Conservation (phyloP, 2,888 invertebrate genomes). For the Sycophila texana region DNA sequence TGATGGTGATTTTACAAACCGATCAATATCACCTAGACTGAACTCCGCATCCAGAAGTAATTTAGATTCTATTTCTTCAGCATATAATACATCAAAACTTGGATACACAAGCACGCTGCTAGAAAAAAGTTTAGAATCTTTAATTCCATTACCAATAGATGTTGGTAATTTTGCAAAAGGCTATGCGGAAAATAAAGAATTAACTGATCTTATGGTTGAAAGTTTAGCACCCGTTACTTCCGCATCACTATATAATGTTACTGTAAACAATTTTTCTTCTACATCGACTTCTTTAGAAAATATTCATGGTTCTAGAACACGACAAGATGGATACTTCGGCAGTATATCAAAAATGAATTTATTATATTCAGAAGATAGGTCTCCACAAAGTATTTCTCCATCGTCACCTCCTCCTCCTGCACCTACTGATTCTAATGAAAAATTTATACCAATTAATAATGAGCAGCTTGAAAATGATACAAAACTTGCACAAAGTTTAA, state of each 20-base stretch:
- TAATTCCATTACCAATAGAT: slow-evolving; percentile 77
- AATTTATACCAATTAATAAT: slow-evolving; percentile 75
- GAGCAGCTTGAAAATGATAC: slow-evolving; percentile 65
- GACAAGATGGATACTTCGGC: slow-evolving; percentile 80
- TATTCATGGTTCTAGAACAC: slow-evolving; percentile 77
- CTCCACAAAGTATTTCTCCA: slow-evolving; percentile 77
- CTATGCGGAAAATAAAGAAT: slow-evolving; percentile 76
- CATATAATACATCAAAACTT: slow-evolving; percentile 75
- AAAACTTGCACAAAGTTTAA: slow-evolving; percentile 69
- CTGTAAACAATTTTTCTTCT: slow-evolving; percentile 79
- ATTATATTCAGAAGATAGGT: slow-evolving; percentile 75
- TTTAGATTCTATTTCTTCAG: slow-evolving; percentile 69
- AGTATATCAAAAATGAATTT: slow-evolving; percentile 77
- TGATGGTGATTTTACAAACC: slow-evolving; percentile 79
- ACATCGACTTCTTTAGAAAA: slow-evolving; percentile 78
- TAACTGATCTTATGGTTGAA: slow-evolving; percentile 76
- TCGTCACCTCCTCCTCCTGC: slow-evolving; percentile 89
- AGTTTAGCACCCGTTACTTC: slow-evolving; percentile 77
- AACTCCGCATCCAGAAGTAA: slow-evolving; percentile 70
- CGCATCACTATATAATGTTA: slow-evolving; percentile 77
- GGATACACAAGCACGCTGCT: slow-evolving; percentile 83
- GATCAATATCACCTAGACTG: slow-evolving; percentile 72
- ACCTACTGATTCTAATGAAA: slow-evolving; percentile 80
- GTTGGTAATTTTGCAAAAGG: slow-evolving; percentile 79
- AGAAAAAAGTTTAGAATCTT: slow-evolving; percentile 73